phyloP scores from a whole-genome alignment of 1,140 invertebrate species.

The Maniola jurtina region DNA sequence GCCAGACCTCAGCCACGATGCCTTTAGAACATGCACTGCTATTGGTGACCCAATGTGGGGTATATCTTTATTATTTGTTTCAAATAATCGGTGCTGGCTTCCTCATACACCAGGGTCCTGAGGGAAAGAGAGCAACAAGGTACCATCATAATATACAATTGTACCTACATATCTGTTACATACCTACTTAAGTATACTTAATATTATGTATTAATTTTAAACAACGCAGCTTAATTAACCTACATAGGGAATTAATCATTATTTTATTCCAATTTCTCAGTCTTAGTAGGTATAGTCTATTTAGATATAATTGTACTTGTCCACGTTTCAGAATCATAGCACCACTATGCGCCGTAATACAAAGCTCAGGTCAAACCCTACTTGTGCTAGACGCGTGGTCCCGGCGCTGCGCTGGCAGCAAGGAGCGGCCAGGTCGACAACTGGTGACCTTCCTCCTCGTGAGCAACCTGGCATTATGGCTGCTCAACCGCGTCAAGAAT shows the following conservation, averaged over 20 bases:
- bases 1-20: slow-evolving; percentile 56
- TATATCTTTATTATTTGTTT: slow-evolving; percentile 85
- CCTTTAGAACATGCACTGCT: slow-evolving; percentile 85
- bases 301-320: too few relatives aligned
- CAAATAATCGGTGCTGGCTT: slow-evolving; percentile 81
- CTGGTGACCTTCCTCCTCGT: slow-evolving; percentile 89
- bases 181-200: too few relatives aligned
- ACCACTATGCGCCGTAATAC: slow-evolving; percentile 77
- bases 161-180: too few relatives aligned
- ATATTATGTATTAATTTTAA: background rate
- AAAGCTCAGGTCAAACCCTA: slow-evolving; percentile 87
- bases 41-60: slow-evolving; percentile 83
- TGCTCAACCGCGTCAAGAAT: slow-evolving; percentile 85
- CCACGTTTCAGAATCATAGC: slow-evolving; percentile 61
- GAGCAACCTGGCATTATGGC: slow-evolving; percentile 89
- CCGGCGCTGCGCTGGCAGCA: slow-evolving; percentile 81
- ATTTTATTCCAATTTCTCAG: background rate
- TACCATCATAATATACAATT: slow-evolving; percentile 20
- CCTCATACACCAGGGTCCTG: slow-evolving; percentile 56
- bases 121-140: slow-evolving; percentile 59
- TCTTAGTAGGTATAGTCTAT: too few relatives aligned
- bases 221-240: background rate
- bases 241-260: slow-evolving; percentile 5
- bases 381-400: slow-evolving; percentile 88
- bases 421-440: slow-evolving; percentile 84